Evolutionary conservation across 2,888 invertebrate species (phyloP).

Genomic region (Tipula unca): DNA sequence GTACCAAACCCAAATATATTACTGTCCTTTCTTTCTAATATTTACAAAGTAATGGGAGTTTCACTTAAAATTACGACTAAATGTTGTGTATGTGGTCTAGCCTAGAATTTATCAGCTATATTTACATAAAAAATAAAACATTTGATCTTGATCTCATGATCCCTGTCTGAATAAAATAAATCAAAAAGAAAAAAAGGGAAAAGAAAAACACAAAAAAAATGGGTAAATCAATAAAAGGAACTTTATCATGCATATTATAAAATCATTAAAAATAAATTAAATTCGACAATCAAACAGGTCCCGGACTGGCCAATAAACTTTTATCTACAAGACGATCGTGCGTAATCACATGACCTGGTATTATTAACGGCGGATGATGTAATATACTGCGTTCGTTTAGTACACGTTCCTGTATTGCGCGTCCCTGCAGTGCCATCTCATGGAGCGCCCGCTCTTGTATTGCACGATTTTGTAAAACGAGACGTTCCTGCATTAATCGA

Average conservation of each 20-base stretch:
- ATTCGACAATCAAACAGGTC: slow-evolving; percentile 26
- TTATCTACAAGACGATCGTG: slow-evolving; percentile 27
- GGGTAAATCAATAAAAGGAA: neutral
- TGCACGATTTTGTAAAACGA: slow-evolving; percentile 26
- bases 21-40: neutral
- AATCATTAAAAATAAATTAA: neutral
- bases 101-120: neutral
- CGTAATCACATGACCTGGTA: slow-evolving; percentile 22
- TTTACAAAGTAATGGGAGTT: neutral
- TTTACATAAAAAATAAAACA: neutral
- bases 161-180: neutral
- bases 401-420: slow-evolving; percentile 27
- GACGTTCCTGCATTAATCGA: slow-evolving; percentile 28
- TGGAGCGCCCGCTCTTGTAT: slow-evolving; percentile 27
- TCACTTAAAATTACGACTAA: neutral
- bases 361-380: slow-evolving; percentile 24
- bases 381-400: slow-evolving; percentile 25
- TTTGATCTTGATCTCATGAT: neutral
- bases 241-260: neutral
- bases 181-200: neutral
- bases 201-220: neutral
- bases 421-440: slow-evolving; percentile 23
- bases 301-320: slow-evolving; percentile 28
- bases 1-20: neutral
- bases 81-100: neutral